phyloP scores from a whole-genome alignment of 2,797 vertebrate genomes.

The Anguilla megastoma region DNA sequence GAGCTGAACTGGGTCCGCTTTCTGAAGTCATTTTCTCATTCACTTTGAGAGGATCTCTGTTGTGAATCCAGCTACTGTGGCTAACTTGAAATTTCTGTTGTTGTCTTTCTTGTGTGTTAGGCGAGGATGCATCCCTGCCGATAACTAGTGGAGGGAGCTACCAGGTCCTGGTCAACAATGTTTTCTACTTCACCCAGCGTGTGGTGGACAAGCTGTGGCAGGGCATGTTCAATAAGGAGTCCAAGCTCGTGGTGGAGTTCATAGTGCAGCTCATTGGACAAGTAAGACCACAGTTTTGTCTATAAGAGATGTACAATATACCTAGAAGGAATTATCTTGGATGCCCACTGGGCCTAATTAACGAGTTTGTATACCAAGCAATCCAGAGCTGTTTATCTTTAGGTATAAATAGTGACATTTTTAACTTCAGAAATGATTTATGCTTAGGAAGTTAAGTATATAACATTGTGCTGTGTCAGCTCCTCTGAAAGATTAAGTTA shows the following conservation, averaged over 20 bases:
- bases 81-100: too few species aligned
- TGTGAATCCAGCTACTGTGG: neutral
- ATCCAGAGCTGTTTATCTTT: neutral
- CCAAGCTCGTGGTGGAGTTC: constrained; percentile 97
- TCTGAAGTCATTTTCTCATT: neutral
- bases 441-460: neutral
- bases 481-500: neutral
- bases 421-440: neutral
- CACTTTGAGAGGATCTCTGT: neutral
- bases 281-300: constrained; percentile 65
- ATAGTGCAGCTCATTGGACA: constrained; percentile 97
- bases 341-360: neutral
- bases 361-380: neutral
- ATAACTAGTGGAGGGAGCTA: constrained; percentile 94
- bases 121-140: constrained; percentile 94
- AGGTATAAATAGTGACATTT: neutral
- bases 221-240: constrained; percentile 99
- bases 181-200: constrained; percentile 97
- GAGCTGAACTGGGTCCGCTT: neutral
- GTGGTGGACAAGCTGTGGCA: constrained; percentile 99
- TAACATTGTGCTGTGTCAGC: neutral
- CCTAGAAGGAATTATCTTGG: neutral
- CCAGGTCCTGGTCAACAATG: constrained; percentile 95
- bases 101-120: constrained; percentile 60
- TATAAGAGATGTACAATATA: neutral